Evolutionary conservation across 2,888 invertebrate species (phyloP).

Genomic region (Spodoptera picta): DNA sequence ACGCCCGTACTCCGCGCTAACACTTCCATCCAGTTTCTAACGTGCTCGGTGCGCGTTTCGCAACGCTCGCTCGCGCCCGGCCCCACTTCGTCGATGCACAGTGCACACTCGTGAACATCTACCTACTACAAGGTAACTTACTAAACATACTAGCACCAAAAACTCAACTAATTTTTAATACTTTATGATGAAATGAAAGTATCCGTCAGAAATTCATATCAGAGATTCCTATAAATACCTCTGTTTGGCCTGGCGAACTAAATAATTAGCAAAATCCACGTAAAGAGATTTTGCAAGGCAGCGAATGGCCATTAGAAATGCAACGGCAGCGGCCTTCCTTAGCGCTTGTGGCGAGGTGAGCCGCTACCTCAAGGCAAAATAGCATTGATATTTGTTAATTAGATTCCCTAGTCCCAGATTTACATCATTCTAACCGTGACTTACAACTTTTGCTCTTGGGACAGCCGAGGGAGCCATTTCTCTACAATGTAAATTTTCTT

Average conservation of each 20-base stretch:
- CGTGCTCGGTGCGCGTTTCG: conserved; percentile 84
- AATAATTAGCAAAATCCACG: conserved; percentile 60
- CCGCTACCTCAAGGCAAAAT: conserved; percentile 80
- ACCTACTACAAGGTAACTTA: conserved; percentile 72
- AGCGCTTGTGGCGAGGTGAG: conserved; percentile 78
- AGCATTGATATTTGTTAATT: conserved; percentile 78
- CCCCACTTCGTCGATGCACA: conserved; percentile 79
- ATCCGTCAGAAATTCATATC: too few species aligned
- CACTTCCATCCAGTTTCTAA: conserved; percentile 89
- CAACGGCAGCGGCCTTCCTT: conserved; percentile 79
- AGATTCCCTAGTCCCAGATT: conserved; percentile 65
- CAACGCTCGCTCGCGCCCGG: conserved; percentile 77
- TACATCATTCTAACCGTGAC: conserved; percentile 49
- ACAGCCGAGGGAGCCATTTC: too few species aligned
- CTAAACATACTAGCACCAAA: conserved; percentile 63
- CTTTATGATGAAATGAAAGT: too few species aligned
- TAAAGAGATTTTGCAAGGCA: conserved; percentile 73
- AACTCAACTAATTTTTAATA: too few species aligned
- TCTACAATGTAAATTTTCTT: too few species aligned
- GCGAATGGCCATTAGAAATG: conserved; percentile 79
- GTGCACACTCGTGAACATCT: conserved; percentile 75
- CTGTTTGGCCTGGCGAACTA: conserved; percentile 41
- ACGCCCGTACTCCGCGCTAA: conserved; percentile 87
- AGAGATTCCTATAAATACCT: too few species aligned
- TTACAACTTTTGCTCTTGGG: background rate